Evolutionary conservation across 2,113 vertebrate species (phyloP).

Genomic region (Phoenicopterus ruber): DNA sequence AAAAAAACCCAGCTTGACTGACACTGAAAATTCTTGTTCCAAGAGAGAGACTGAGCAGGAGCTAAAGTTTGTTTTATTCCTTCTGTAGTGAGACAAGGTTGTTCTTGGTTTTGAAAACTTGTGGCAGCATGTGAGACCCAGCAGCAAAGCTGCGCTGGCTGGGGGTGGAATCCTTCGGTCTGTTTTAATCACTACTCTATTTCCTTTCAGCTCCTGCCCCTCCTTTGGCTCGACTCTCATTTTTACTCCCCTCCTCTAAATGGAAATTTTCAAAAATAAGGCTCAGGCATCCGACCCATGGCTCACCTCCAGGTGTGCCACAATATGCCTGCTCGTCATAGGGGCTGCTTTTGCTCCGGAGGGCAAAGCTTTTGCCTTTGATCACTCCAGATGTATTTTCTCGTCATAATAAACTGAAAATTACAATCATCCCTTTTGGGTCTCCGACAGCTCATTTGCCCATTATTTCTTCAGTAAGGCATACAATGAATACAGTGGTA

Average conservation of each 20-base stretch:
- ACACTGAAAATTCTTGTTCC: neutral
- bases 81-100: neutral
- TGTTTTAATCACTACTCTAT: neutral
- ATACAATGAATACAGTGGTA: neutral
- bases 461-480: constrained; percentile 4
- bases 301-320: constrained; percentile 45
- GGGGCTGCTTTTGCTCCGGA: neutral
- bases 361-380: constrained; percentile 38
- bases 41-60: neutral
- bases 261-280: neutral
- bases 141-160: neutral
- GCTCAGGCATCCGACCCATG: neutral
- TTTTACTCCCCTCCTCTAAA: neutral
- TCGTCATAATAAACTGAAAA: constrained; percentile 40
- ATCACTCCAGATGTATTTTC: constrained; percentile 38
- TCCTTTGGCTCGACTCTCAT: neutral
- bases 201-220: neutral
- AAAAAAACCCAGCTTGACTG: neutral
- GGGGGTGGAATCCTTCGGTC: neutral
- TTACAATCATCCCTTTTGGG: constrained; percentile 1
- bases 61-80: constrained; percentile 20
- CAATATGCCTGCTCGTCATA: neutral
- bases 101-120: constrained; percentile 8
- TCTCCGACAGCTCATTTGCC: constrained; percentile 16
- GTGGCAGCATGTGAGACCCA: constrained; percentile 13